Base-by-base conservation (phyloP, 2,113 vertebrate genomes). In the Platysteira castanea region DNA sequence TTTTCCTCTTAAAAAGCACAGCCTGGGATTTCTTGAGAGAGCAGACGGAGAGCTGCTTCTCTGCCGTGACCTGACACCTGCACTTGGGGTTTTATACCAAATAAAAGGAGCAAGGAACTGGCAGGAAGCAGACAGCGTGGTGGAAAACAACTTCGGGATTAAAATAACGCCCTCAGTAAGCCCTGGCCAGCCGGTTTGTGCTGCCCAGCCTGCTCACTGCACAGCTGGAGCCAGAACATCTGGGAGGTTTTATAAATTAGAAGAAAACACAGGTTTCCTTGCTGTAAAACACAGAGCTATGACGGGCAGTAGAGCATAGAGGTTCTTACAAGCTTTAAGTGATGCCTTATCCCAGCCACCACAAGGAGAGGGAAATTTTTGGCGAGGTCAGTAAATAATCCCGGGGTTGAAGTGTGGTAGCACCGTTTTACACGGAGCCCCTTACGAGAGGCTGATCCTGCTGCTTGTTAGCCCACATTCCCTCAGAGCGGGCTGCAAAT, bases 241-340 rank as follows among this genome's bases (percentile, higher is more conserved):
- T 97, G 95, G 78, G 88, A 94, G 57, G 52, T 80, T 96, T 96
- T 86, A 90, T 91, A 96, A 96, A 97, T 92, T 54, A 95, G 95
- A 94, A 94, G 81, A 88, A 92, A 95, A 9, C 71, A 87, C 65
- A 64, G 73, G 30, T 95, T 97, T 89, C 79, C 64, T 68, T 74
- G 87, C 41, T 12, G 78, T 73, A 74, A 74, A 84, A 82, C 14
- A 30, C 90, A 90, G 85, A 95, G 90, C 94, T 96, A 86, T 9
- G 19, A 79, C 18, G 42, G 12, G 41, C 68, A 69, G 37, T 10
- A 27, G 59, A 82, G 79, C 70, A 91, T 33, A 42, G 85, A 95
- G 77, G 47, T 89, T 92, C 96, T 95, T 83, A 90, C 33, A 30
- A 82, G 86, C 69, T 84, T 83, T n/a, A n/a, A n/a, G n/a, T n/a